Evolutionary conservation across 2,797 vertebrate species (phyloP).

Genomic region (Octomys mimax): DNA sequence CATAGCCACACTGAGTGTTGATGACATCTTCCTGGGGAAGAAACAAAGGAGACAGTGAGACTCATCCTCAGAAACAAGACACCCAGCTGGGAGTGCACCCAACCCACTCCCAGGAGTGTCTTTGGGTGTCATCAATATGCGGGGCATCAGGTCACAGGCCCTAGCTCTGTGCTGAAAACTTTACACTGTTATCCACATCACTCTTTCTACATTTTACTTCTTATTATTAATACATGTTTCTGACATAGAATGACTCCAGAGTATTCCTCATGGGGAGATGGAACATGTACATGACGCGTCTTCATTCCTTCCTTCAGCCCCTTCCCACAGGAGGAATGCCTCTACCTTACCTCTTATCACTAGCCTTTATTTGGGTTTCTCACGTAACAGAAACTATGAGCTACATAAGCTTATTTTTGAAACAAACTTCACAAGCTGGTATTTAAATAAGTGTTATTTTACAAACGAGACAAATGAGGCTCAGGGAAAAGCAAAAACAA

Average conservation of each 20-base stretch:
- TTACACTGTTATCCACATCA: too few relatives aligned
- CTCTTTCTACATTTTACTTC: background rate
- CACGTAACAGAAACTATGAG: background rate
- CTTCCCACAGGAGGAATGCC: background rate
- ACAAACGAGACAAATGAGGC: slow-evolving; percentile 12
- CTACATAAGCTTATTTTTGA: background rate
- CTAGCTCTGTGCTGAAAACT: fast-evolving
- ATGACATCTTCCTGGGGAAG: slow-evolving; percentile 97
- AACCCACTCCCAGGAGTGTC: background rate
- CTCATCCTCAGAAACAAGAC: background rate
- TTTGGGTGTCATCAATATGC: background rate
- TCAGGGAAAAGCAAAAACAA: background rate
- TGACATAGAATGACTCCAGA: background rate
- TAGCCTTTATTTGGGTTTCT: background rate
- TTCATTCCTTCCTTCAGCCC: background rate
- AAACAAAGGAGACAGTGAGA: slow-evolving; percentile 75
- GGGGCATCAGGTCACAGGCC: background rate
- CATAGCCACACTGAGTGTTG: slow-evolving; percentile 99
- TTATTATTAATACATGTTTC: too few relatives aligned
- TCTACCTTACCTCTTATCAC: background rate
- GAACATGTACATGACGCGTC: background rate
- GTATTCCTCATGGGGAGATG: background rate
- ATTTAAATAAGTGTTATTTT: background rate
- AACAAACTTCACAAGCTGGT: background rate
- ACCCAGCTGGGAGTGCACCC: background rate